These are phyloP conservation scores for Solenopsis invicta DNA, from an alignment of 1,140 invertebrate genomes.

Conservation along the genomic window DNA sequence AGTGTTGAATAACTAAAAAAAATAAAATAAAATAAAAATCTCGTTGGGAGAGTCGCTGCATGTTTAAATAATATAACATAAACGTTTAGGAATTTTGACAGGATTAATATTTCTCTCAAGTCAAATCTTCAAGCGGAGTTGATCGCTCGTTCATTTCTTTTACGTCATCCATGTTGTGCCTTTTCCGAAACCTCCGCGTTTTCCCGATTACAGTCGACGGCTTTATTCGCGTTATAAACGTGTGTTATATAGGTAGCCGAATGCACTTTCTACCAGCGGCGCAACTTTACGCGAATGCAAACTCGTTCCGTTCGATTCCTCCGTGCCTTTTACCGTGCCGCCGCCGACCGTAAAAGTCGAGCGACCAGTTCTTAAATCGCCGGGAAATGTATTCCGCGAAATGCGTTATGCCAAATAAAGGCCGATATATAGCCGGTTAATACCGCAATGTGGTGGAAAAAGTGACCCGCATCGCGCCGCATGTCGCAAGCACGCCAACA, in stretches of 20 bases:
- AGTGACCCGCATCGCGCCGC: conserved; percentile 17
- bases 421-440: conserved; percentile 41
- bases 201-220: conserved; percentile 4
- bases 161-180: not conserved
- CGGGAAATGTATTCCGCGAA: conserved; percentile 55
- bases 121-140: not conserved
- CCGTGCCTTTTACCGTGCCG: not conserved
- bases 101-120: not conserved
- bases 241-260: not conserved
- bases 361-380: conserved; percentile 68
- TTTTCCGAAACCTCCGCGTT: not conserved
- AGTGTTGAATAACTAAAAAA: not conserved
- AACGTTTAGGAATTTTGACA: not conserved
- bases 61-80: not conserved
- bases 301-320: conserved; percentile 53
- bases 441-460: conserved; percentile 58
- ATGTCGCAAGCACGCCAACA: conserved; percentile 35
- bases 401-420: conserved; percentile 68
- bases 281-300: conserved; percentile 42
- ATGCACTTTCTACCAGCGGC: conserved; percentile 44
- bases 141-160: not conserved
- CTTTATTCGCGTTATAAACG: conserved; percentile 3
- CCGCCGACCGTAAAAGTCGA: conserved; percentile 59
- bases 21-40: not conserved
- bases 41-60: not conserved